phyloP scores from a whole-genome alignment of 2,113 vertebrate species.

The Carettochelys insculpta region DNA sequence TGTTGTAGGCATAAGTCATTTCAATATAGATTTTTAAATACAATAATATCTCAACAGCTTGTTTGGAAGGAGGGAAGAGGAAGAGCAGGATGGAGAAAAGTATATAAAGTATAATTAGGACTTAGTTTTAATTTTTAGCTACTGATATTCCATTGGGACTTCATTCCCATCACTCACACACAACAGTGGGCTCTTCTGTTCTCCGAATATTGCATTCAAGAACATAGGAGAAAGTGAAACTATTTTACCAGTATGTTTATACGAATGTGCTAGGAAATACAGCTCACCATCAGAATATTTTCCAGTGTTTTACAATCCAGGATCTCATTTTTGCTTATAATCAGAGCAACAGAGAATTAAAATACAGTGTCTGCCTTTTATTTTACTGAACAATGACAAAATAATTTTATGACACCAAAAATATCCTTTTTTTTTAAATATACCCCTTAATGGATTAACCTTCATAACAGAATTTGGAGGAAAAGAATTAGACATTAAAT shows the following conservation, averaged over 20 bases:
- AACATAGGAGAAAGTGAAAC: neutral
- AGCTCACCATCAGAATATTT: rapidly evolving
- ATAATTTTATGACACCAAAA: neutral
- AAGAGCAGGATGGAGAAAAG: neutral
- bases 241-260: rapidly evolving
- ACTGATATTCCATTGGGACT: neutral
- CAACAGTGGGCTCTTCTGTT: neutral
- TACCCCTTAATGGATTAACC: neutral
- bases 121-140: neutral
- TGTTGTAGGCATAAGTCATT: neutral
- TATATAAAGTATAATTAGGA: neutral
- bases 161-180: neutral
- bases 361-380: neutral
- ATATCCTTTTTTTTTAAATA: neutral
- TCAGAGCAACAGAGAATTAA: neutral
- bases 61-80: neutral
- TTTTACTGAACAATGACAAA: neutral
- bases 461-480: conserved; percentile 12
- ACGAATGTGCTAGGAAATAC: neutral
- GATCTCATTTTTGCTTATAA: neutral
- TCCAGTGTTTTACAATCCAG: neutral
- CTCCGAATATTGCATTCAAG: neutral
- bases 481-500: neutral
- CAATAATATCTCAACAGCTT: neutral
- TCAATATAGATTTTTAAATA: neutral